Evolutionary conservation across 2,797 vertebrate species (phyloP), one percentile per base, ranked within the genome.

Genomic region (Hydrocynus forskahlii): DNA sequence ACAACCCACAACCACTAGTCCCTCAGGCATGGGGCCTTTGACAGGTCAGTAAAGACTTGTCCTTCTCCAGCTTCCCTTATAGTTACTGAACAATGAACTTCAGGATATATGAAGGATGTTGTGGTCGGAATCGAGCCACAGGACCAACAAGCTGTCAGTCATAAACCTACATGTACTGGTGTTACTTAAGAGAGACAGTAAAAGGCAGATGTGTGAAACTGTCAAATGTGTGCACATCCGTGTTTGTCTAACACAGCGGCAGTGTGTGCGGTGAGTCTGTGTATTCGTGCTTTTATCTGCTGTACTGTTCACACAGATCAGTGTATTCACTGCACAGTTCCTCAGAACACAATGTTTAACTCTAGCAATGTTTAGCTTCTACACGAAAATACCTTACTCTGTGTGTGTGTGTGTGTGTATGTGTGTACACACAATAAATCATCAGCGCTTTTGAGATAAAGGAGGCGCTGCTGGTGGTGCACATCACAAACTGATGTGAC

Each of bases 381-480:
- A 1, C 17, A 21, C 19, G 19, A 19, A 35, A 40, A 43, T 16
- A 68, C 40, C 40, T 7, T 43, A 4, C 40, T 3, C 40, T 43
- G n/a, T 29, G 29, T 29, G 29, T 29, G 43, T 23, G 10, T 69
- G 43, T 48, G 43, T 7, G 2, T 66, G 29, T 38, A 29, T 40
- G 13, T 35, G 1, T 13, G 19, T 69, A 14, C 5, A 48, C n/a
- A 21, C 40, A 48, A 14, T 21, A 48, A n/a, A 69, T n/a, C 38
- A 14, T 8, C n/a, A 23, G 19, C 12, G n/a, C 10, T 29, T 69
- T 48, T 48, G 40, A 69, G 66, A 69, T 69, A 23, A 69, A 45
- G 40, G 43, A 69, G 66, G 40, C 23, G 40, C 66, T 69, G 66
- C n/a, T 48, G 66, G 64, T 38, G 29, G 62, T 35, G 6, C n/a